These are phyloP conservation scores for Morinoia aosen DNA, from an alignment of 2,888 invertebrate genomes.

Conservation along the genomic window DNA sequence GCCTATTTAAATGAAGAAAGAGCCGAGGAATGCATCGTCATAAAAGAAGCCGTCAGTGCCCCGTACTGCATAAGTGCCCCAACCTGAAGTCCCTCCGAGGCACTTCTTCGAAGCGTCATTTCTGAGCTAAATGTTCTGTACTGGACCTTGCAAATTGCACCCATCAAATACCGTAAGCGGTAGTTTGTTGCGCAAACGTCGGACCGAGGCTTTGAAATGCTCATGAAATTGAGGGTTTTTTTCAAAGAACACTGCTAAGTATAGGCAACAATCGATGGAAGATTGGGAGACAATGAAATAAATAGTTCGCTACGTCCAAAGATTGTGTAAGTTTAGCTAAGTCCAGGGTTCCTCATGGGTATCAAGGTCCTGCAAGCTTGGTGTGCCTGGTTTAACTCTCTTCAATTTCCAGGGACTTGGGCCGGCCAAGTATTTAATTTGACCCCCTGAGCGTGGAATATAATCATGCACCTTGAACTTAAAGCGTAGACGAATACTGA, in stretches of 20 bases:
- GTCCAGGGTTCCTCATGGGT: neutral
- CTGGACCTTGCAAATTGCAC: neutral
- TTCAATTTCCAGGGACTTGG: neutral
- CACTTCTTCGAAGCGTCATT: neutral
- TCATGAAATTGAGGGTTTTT: neutral
- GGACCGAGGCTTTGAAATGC: neutral
- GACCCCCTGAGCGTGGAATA: neutral
- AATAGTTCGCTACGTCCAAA: neutral
- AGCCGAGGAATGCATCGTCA: neutral
- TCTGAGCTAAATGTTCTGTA: neutral
- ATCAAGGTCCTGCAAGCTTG: neutral
- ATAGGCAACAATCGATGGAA: neutral
- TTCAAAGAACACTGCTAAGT: neutral
- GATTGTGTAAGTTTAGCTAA: neutral
- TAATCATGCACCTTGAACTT: neutral
- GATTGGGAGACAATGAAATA: neutral
- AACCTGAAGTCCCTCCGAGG: neutral
- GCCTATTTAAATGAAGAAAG: neutral
- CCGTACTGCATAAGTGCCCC: neutral
- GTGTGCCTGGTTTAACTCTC: neutral
- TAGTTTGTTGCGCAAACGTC: neutral
- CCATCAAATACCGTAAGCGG: neutral
- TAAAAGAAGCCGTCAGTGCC: neutral
- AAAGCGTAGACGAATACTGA: neutral
- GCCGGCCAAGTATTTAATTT: neutral